These are phyloP conservation scores for Sciaenops ocellatus DNA, from an alignment of 2,797 vertebrate species.

Conservation along the genomic window DNA sequence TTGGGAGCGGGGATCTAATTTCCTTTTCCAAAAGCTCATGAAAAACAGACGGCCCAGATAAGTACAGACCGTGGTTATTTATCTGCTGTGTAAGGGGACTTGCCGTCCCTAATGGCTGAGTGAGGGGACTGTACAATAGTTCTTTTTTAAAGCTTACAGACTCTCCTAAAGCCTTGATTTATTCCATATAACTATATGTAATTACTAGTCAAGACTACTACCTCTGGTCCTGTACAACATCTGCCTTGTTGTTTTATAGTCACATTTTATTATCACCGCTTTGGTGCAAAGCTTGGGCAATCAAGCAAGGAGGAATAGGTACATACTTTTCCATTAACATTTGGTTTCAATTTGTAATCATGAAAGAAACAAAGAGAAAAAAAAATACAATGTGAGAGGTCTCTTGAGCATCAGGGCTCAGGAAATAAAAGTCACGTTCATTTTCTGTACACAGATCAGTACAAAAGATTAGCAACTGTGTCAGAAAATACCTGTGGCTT, in stretches of 20 bases:
- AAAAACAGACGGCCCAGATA: conserved; percentile 84
- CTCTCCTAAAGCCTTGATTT: conserved; percentile 51
- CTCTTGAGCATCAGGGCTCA: not conserved
- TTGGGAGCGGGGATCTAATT: conserved; percentile 78
- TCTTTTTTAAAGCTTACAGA: conserved; percentile 59
- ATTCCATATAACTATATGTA: conserved; percentile 51
- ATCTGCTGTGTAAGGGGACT: conserved; percentile 74
- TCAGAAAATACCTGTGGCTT: conserved; percentile 5
- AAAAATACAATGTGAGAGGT: conserved; percentile 10
- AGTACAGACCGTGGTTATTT: conserved; percentile 79
- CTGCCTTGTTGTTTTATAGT: conserved; percentile 62
- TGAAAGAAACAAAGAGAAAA: conserved; percentile 8
- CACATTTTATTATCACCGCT: conserved; percentile 58
- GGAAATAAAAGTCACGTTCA: conserved; percentile 24
- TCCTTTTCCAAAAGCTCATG: conserved; percentile 84
- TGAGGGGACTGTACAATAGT: conserved; percentile 57
- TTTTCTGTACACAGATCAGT: not conserved
- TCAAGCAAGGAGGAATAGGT: conserved; percentile 26
- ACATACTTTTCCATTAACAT: conserved; percentile 36
- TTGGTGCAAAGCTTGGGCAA: conserved; percentile 26
- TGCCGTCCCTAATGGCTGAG: conserved; percentile 59
- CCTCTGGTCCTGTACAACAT: conserved; percentile 50
- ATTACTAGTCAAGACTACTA: conserved; percentile 54
- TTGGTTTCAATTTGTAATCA: conserved; percentile 59
- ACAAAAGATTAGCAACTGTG: not conserved